phyloP scores from a whole-genome alignment of 2,797 vertebrate genomes.

The Paratrypauchen microcephalus region DNA sequence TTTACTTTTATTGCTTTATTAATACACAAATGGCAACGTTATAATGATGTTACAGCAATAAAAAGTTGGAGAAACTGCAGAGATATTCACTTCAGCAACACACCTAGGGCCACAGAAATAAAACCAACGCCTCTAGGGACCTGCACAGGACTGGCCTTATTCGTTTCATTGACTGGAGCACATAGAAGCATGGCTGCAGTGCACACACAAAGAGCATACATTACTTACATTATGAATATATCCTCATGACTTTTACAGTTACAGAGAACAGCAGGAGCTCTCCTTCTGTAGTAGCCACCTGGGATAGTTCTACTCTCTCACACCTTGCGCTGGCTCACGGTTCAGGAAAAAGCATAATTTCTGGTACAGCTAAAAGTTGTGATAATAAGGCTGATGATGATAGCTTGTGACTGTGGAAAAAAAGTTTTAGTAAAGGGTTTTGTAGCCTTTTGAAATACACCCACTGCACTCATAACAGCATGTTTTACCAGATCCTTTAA shows the following conservation, averaged over 20 bases:
- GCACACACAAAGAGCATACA: conserved; percentile 7
- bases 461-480: not conserved
- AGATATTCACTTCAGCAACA: conserved; percentile 48
- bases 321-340: conserved; percentile 33
- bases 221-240: conserved; percentile 11
- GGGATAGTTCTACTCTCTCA: conserved; percentile 13
- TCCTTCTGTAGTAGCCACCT: conserved; percentile 10
- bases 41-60: not conserved
- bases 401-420: not conserved
- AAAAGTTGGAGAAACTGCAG: conserved; percentile 31
- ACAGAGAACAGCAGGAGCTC: conserved; percentile 12
- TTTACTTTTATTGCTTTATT: not conserved
- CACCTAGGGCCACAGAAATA: conserved; percentile 43
- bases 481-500: not conserved
- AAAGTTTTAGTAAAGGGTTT: conserved; percentile 3
- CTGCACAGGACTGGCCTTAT: conserved; percentile 33
- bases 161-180: conserved; percentile 18
- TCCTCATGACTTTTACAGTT: conserved; percentile 3
- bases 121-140: conserved; percentile 39
- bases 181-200: conserved; percentile 22
- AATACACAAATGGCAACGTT: not conserved
- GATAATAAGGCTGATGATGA: not conserved
- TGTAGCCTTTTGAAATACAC: not conserved
- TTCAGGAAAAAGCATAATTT: conserved; percentile 36
- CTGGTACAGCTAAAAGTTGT: conserved; percentile 15